Conservation (phyloP, 1,140 invertebrate genomes). For the Drosophila tani region DNA sequence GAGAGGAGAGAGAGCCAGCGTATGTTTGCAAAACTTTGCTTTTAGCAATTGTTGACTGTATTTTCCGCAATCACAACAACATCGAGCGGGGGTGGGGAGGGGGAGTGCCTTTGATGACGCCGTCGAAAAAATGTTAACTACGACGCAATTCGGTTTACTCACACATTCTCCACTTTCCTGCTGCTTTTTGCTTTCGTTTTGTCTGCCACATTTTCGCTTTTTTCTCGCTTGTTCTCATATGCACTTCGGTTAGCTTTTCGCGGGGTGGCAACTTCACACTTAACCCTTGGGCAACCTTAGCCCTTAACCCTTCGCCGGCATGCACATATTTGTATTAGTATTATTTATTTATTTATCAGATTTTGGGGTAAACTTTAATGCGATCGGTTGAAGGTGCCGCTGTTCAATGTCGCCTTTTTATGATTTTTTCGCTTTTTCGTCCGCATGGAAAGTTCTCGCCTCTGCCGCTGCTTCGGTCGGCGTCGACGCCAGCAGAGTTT, state of each 20-base stretch:
- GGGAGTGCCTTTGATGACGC: slow-evolving; percentile 44
- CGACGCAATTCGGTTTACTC: slow-evolving; percentile 83
- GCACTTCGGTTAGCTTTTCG: slow-evolving; percentile 26
- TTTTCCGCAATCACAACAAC: slow-evolving; percentile 52
- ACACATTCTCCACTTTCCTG: slow-evolving; percentile 55
- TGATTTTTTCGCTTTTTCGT: slow-evolving; percentile 46
- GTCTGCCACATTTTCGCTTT: slow-evolving; percentile 26
- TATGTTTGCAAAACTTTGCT: slow-evolving; percentile 50
- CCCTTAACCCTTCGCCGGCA: neutral
- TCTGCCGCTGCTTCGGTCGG: slow-evolving; percentile 30
- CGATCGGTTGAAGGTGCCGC: slow-evolving; percentile 80
- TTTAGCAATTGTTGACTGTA: slow-evolving; percentile 60
- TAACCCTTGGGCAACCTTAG: slow-evolving; percentile 7
- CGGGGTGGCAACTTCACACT: neutral
- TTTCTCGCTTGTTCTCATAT: slow-evolving; percentile 10
- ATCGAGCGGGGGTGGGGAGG: slow-evolving; percentile 3
- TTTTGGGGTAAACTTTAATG: slow-evolving; percentile 35
- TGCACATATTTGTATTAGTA: neutral
- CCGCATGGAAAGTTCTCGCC: slow-evolving; percentile 77
- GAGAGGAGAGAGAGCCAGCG: neutral
- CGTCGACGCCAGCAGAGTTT: slow-evolving; percentile 37
- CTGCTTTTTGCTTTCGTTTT: slow-evolving; percentile 9
- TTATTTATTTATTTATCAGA: slow-evolving; percentile 8
- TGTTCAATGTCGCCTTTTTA: slow-evolving; percentile 70
- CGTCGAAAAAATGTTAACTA: slow-evolving; percentile 69